Percentiles rank a stretch among this genome's conserved stretches.
These are phyloP conservation scores for Collichthys lucidus DNA, from an alignment of 2,113 vertebrate species.

Conservation along the genomic window DNA sequence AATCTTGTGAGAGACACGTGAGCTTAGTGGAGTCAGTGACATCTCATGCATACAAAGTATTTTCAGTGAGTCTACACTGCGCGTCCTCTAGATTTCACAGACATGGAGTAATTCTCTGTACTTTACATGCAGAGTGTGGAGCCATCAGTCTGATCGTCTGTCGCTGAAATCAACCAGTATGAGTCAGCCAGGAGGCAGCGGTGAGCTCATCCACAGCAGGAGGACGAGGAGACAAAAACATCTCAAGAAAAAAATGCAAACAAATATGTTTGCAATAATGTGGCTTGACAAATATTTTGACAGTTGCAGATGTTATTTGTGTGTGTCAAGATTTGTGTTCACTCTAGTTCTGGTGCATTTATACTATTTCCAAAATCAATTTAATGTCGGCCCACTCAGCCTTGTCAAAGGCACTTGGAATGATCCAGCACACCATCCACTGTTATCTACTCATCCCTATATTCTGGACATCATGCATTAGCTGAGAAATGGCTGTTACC, in stretches of 20 bases:
- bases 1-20: neutral
- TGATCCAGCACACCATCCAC: slow-evolving; percentile 47
- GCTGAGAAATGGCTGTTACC: slow-evolving; percentile 54
- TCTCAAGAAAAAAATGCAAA: neutral
- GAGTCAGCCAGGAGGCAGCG: slow-evolving; percentile 53
- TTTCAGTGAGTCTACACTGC: slow-evolving; percentile 28
- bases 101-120: slow-evolving; percentile 44
- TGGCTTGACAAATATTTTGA: neutral
- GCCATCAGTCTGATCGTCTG: slow-evolving; percentile 28
- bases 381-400: slow-evolving; percentile 20
- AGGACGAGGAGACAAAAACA: neutral
- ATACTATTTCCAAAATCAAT: slow-evolving; percentile 38
- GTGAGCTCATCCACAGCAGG: slow-evolving; percentile 43
- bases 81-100: slow-evolving; percentile 26
- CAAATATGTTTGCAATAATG: neutral
- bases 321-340: neutral
- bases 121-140: slow-evolving; percentile 52
- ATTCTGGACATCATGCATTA: slow-evolving; percentile 49
- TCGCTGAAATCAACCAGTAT: slow-evolving; percentile 28
- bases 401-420: slow-evolving; percentile 44
- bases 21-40: slow-evolving; percentile 13
- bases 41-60: slow-evolving; percentile 11
- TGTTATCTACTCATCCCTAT: slow-evolving; percentile 48
- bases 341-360: slow-evolving; percentile 21
- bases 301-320: slow-evolving; percentile 4